Evolutionary conservation across 2,113 vertebrate genomes (phyloP), one percentile per base, ranked within the genome.

Genomic region (Capreolus pygargus): DNA sequence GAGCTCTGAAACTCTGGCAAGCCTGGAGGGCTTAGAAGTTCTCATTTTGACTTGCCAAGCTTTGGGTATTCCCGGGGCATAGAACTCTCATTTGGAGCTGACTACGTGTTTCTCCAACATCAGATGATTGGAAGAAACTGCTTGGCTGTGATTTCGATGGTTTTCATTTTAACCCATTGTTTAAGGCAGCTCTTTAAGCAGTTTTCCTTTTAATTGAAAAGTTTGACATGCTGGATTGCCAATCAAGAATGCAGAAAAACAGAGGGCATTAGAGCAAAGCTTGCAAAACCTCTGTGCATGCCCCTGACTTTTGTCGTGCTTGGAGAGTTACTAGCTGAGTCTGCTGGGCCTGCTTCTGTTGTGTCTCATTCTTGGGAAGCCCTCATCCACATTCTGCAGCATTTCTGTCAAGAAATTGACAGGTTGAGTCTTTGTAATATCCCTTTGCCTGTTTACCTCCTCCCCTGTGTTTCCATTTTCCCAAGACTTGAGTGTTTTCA

Each of bases 1-100:
- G 88, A 67, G 61, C 96, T 94, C 95, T 87, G 93, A 94, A 95
- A 94, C 90, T 87, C 96, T 97, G 89, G 91, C 79, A 97, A 98
- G 84, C 93, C 97, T 97, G 94, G 55, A 96, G 96, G 95, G 55
- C 97, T 97, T 98, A 43, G 87, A 96, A 88, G 88, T 54, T 79
- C 60, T 98, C 91, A 19, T 78, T 96, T 86, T 96, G 94, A 30
- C 81, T 96, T 92, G 91, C 67, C 89, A 97, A 92, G 54, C 88
- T 95, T 45, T 17, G 4, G 12, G 14, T 89, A 85, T 87, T 94
- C 64, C 94, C 61, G 39, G 85, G 50, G 60, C 79, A 90, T 54
- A 36, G 52, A n/a, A 27, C 39, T 97, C 81, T 96, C 27, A 55
- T 97, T 97, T 93, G 27, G 60, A n/a, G 58, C 23, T 86, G 96